Evolutionary conservation across 2,113 vertebrate species (phyloP), one percentile per base, ranked within the genome.

Genomic region (Alligator mississippiensis): DNA sequence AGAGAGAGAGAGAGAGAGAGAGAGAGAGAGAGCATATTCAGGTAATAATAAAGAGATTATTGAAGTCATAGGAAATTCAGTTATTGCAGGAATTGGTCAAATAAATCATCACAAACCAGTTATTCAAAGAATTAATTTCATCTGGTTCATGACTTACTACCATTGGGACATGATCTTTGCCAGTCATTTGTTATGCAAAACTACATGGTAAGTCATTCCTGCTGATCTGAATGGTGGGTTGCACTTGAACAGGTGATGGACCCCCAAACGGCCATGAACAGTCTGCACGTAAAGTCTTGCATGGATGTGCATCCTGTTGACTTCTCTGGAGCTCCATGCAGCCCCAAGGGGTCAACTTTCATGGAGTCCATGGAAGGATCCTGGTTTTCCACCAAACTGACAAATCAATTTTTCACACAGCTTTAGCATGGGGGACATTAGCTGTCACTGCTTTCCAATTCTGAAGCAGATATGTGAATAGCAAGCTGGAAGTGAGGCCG

Each of bases 21-120:
- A 38, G 55, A 1, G 63, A 1, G 0, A 2, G 62, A 2, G 60
- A 68, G 38, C 75, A 72, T 25, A 5, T 6, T 55, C 90, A 6
- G 80, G 88, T 60, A 7, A 89, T 92, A 88, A 87, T 92, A 91
- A 95, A 80, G 86, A 88, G 93, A 93, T 95, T 85, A 93, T 55
- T 1, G 4, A 81, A 83, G 84, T 77, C 34, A 64, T 85, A 76
- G 89, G 80, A 90, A 63, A 94, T 90, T 92, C 0, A 2, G 68
- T 93, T 93, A 91, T 4, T 70, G 72, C 81, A 22, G 68, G 25
- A 91, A 92, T 72, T 85, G 77, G 82, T 75, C 70, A 61, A 92
- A 89, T 89, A 83, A 89, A 84, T 95, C 88, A 30, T 25, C 79
- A 60, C 84, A 94, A 95, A 95, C 60, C 60, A 30, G 77, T 83